Percentiles rank a stretch among this genome's conserved stretches.
phyloP scores from a whole-genome alignment of 1,140 invertebrate species.

The Caenorhabditis latens region DNA sequence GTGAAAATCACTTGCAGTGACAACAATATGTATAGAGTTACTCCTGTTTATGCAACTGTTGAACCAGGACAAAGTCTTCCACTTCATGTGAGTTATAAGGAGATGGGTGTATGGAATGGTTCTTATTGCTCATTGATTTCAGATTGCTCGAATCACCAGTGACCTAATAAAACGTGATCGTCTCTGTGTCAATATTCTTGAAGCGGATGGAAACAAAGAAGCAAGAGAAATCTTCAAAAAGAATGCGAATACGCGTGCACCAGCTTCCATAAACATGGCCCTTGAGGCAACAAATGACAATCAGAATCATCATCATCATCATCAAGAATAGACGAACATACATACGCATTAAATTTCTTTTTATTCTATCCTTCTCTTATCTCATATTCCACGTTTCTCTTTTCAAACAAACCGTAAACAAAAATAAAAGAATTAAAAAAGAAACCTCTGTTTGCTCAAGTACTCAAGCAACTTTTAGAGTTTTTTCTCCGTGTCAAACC shows the following conservation, averaged over 20 bases:
- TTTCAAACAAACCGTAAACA: too few species aligned
- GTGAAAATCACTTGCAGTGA: constrained; percentile 48
- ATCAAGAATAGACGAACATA: constrained; percentile 23
- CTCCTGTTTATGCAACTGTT: constrained; percentile 38
- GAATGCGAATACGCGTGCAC: constrained; percentile 50
- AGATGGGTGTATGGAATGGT: too few species aligned
- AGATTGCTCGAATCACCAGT: constrained; percentile 48
- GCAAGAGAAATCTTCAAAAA: constrained; percentile 44
- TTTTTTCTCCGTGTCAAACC: constrained; percentile 9
- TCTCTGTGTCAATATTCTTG: constrained; percentile 53
- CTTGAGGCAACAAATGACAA: constrained; percentile 22
- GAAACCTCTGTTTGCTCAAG: constrained; percentile 25
- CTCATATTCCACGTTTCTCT: neutral
- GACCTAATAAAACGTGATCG: constrained; percentile 51
- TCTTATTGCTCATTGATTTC: neutral
- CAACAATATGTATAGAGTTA: constrained; percentile 43
- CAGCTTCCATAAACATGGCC: constrained; percentile 37
- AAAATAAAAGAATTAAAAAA: neutral
- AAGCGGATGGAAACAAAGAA: constrained; percentile 51
- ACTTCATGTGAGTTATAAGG: constrained; percentile 27
- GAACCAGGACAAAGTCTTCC: constrained; percentile 47
- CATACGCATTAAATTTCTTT: neutral
- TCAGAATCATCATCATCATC: constrained; percentile 56
- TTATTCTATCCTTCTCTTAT: neutral
- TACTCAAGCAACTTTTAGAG: neutral